Base-by-base conservation (phyloP, 2,888 invertebrate species). In the Drosophila nr. perissopoda region DNA sequence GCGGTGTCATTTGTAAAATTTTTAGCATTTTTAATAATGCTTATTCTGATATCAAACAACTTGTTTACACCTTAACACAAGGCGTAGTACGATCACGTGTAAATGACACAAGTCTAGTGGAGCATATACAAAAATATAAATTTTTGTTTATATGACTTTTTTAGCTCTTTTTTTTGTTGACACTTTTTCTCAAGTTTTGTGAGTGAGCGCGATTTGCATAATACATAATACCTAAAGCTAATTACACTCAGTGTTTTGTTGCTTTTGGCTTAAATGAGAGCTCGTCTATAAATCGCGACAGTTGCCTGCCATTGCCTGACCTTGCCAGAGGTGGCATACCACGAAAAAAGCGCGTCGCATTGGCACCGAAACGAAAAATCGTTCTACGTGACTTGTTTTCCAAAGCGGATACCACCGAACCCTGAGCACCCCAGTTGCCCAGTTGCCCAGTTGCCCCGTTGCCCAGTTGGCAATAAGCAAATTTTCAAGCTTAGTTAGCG, bases 331-430 rank as follows among this genome's bases (percentile, higher is more conserved):
- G 90, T 85, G 83, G 89, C 80, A 59, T 61, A 69, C 62, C 69
- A 66, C 53, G 75, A 86, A 75, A 85, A 80, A 73, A 71, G 65
- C 79, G 60, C 79, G 61, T 87, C 85, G 76, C 90, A 87, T 82
- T 87, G 89, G 72, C 85, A 85, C 56, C 83, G 74, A 86, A 86
- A 75, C 88, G 75, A 70, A 78, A 88, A 90, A 83, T 80, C 76
- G 87, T 56, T 74, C 76, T 86, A 86, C 85, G 85, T 86, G 85
- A 86, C 85, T 78, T 80, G 90, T 62, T 80, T 86, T 52, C 48
- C 68, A 68, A 89, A 76, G 75, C 56, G 31, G 29, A 45, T 29
- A 57, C 5, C 38, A 27, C 65, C 59, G n/a, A 45, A 36, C n/a
- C 2, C 18, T 16, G 52, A 54, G 25, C 34, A 21, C 58, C 67